phyloP scores from a whole-genome alignment of 2,797 vertebrate genomes.

The Benthosema pterotum region DNA sequence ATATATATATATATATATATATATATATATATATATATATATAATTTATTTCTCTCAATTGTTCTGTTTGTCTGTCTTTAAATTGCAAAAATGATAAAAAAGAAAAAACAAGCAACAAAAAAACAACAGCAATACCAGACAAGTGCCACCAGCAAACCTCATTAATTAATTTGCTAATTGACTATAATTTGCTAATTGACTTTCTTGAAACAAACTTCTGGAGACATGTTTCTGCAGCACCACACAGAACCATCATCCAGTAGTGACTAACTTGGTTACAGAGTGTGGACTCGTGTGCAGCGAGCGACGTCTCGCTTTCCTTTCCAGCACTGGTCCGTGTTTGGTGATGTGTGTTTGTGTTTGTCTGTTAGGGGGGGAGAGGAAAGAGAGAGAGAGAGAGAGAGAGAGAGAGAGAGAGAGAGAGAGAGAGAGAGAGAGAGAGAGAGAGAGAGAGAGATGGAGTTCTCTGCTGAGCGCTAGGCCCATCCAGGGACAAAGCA shows the following conservation, averaged over 20 bases:
- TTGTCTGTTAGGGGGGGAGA: slow-evolving; percentile 31
- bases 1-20: too few species aligned
- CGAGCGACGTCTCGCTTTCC: background rate
- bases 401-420: too few species aligned
- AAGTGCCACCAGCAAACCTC: background rate
- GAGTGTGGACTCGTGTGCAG: background rate
- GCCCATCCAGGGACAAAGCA: slow-evolving; percentile 44
- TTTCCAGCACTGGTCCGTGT: slow-evolving; percentile 1
- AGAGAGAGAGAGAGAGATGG: too few species aligned
- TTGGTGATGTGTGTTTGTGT: background rate
- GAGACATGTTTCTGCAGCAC: too few species aligned
- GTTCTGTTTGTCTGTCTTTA: too few species aligned
- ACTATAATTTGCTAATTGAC: background rate
- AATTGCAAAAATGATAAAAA: too few species aligned
- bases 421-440: too few species aligned
- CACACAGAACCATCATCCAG: background rate
- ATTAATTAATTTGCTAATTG: background rate
- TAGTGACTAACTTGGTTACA: background rate
- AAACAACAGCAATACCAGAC: slow-evolving; percentile 1
- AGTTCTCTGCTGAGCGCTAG: slow-evolving; percentile 31
- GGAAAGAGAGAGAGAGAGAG: too few species aligned
- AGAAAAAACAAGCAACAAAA: too few species aligned
- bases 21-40: too few species aligned
- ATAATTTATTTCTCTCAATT: too few species aligned
- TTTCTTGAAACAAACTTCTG: background rate